Percentiles rank a stretch among this genome's conserved stretches.
Conservation (phyloP, 2,113 vertebrate species). For the Oophaga pumilio region DNA sequence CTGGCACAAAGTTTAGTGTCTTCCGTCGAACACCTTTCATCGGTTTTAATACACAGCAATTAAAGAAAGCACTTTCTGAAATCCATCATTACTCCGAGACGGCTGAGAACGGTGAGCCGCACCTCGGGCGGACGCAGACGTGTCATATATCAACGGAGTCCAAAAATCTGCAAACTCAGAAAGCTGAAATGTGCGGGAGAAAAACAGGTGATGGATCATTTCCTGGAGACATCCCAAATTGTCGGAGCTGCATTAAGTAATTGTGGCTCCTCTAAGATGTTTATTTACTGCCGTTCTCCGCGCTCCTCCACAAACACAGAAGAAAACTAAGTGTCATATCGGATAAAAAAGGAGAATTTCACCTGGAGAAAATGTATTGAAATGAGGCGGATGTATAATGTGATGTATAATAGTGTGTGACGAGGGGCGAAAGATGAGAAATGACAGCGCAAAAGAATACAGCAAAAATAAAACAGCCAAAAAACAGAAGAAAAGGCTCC, state of each 20-base stretch:
- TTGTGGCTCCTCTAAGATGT: conserved; percentile 33
- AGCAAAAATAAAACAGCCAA: neutral
- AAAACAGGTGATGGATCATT: conserved; percentile 38
- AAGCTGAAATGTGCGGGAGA: neutral
- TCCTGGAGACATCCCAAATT: conserved; percentile 35
- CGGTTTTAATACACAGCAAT: neutral
- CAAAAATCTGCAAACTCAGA: conserved; percentile 38
- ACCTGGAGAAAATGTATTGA: neutral
- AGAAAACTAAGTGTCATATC: neutral
- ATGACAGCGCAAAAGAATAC: neutral
- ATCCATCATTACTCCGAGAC: conserved; percentile 15
- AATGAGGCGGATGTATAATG: neutral
- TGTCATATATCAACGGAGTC: conserved; percentile 23
- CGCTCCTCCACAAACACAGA: neutral
- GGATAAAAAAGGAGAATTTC: neutral
- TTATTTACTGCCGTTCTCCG: conserved; percentile 16
- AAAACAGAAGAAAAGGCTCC: neutral
- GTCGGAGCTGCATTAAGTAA: conserved; percentile 42
- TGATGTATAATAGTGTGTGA: neutral
- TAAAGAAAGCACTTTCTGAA: conserved; percentile 27
- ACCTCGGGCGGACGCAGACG: neutral
- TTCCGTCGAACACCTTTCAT: neutral
- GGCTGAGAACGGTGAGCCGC: neutral
- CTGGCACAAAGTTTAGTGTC: neutral
- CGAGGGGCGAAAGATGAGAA: neutral